A percentile compares a stretch with the other conserved stretches of the same genome.
Conservation (phyloP, 2,113 vertebrate genomes). For the Tringa solitaria region DNA sequence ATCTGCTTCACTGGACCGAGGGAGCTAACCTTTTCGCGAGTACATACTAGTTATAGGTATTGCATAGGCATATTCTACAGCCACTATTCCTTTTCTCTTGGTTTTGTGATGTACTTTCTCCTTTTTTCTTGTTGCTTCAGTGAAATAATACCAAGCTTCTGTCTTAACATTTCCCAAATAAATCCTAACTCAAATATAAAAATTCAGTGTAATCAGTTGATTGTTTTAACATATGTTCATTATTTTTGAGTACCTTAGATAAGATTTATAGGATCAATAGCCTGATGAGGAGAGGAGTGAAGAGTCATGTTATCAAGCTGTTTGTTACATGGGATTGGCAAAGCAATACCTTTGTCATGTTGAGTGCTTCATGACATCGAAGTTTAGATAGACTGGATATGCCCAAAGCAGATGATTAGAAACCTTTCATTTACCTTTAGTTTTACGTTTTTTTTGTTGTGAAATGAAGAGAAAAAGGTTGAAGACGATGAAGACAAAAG, state of each 20-base stretch:
- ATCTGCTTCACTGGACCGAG: background rate
- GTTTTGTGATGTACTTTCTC: background rate
- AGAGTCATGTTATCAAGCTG: background rate
- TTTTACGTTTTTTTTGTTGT: background rate
- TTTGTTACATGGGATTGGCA: background rate
- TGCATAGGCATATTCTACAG: background rate
- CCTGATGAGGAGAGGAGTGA: background rate
- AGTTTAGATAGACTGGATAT: background rate
- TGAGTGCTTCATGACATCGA: slow-evolving; percentile 1
- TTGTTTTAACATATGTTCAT: background rate
- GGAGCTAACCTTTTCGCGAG: background rate
- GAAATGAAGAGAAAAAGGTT: background rate
- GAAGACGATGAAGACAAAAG: background rate
- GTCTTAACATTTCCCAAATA: background rate
- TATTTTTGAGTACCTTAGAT: slow-evolving; percentile 17
- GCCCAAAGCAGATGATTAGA: background rate
- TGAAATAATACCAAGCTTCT: background rate
- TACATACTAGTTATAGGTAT: background rate
- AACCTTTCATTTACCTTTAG: background rate
- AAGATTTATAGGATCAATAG: slow-evolving; percentile 14
- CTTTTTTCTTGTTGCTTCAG: background rate
- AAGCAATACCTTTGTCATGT: background rate
- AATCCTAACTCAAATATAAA: background rate
- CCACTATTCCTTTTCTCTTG: background rate
- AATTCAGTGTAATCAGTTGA: background rate